Evolutionary conservation across 2,797 vertebrate species (phyloP).

Genomic region (Amblyraja radiata): DNA sequence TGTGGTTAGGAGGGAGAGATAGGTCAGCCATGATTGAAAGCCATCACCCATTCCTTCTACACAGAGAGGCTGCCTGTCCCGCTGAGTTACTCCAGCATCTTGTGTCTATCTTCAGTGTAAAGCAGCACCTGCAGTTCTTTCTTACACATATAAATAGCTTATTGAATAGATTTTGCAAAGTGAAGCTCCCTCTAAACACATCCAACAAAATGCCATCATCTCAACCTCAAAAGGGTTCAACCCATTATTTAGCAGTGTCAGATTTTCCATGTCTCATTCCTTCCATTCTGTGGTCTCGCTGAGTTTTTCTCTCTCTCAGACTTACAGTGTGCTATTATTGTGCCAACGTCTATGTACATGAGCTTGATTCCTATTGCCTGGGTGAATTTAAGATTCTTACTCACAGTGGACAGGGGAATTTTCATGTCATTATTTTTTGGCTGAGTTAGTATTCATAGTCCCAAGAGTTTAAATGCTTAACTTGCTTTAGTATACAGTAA

Average conservation of each 20-base stretch:
- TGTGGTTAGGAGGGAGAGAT: too few relatives aligned
- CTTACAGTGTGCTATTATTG: not conserved
- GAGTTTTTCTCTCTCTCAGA: not conserved
- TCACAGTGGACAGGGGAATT: not conserved
- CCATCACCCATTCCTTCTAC: too few relatives aligned
- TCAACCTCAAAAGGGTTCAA: not conserved
- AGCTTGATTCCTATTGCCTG: not conserved
- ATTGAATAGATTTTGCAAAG: not conserved
- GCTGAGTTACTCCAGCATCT: too few relatives aligned
- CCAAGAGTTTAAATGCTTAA: too few relatives aligned
- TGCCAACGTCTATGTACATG: too few relatives aligned
- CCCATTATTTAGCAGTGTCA: not conserved
- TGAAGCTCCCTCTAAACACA: not conserved
- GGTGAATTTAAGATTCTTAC: not conserved
- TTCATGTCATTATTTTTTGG: not conserved
- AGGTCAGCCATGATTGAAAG: too few relatives aligned
- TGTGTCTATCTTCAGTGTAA: too few relatives aligned
- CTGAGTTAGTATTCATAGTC: not conserved
- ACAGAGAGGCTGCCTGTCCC: too few relatives aligned
- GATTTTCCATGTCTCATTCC: conserved; percentile 27
- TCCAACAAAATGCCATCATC: not conserved
- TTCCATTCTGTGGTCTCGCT: conserved; percentile 5
- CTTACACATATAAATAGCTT: too few relatives aligned
- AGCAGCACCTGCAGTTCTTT: too few relatives aligned
- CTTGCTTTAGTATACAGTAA: not conserved